Evolutionary conservation across 2,797 vertebrate genomes (phyloP).

Genomic region (Denticeps clupeoides): DNA sequence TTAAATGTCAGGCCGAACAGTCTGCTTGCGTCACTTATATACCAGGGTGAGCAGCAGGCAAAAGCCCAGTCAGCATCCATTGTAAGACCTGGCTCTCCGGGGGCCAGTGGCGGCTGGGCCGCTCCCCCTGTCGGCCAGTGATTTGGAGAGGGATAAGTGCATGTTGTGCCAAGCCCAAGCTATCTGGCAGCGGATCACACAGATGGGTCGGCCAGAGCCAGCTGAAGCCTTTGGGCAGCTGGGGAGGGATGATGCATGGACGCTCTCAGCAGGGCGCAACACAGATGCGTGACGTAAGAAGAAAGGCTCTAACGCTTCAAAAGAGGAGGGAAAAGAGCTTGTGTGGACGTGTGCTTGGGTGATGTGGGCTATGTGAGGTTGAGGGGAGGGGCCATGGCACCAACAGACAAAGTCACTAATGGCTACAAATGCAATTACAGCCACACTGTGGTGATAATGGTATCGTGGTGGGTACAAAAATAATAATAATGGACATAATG

Average conservation of each 20-base stretch:
- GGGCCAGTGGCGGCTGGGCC: too few relatives aligned
- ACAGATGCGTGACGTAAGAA: neutral
- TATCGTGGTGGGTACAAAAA: neutral
- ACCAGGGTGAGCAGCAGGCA: conserved; percentile 32
- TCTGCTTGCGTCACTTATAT: conserved; percentile 38
- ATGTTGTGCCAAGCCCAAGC: conserved; percentile 47
- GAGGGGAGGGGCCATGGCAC: neutral
- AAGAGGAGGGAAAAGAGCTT: conserved; percentile 29
- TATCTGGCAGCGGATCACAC: conserved; percentile 67
- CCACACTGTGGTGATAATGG: conserved; percentile 11
- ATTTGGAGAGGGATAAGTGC: conserved; percentile 47
- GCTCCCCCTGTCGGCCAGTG: conserved; percentile 43
- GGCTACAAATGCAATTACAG: conserved; percentile 14
- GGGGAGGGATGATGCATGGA: conserved; percentile 45
- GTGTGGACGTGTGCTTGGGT: too few relatives aligned
- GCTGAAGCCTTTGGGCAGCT: conserved; percentile 61
- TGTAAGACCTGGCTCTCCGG: conserved; percentile 8
- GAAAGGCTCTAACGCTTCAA: conserved; percentile 6
- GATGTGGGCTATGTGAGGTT: too few relatives aligned
- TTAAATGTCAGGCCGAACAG: conserved; percentile 59
- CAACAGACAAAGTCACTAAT: conserved; percentile 10
- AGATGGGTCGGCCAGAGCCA: conserved; percentile 58
- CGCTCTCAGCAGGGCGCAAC: neutral
- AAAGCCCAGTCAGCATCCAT: neutral
- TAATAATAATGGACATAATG: conserved; percentile 12